Evolutionary conservation across 2,888 invertebrate species (phyloP).

Genomic region (Hirtodrosophila duncani): DNA sequence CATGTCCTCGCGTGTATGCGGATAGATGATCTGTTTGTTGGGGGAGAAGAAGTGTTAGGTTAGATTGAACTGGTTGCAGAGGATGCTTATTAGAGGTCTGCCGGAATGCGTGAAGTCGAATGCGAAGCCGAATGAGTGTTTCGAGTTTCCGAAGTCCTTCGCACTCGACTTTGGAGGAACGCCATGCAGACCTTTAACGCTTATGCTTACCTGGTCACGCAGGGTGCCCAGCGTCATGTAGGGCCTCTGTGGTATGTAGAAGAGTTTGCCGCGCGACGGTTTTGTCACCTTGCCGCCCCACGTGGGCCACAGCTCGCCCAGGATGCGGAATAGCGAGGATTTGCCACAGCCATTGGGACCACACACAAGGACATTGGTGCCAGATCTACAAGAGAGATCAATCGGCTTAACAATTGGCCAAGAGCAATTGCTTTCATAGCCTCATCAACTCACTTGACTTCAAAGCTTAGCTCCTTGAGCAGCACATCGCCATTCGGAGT

Average conservation of each 20-base stretch:
- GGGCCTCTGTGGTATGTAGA: slow-evolving; percentile 95
- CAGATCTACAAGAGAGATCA: slow-evolving; percentile 81
- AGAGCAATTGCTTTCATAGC: too few relatives aligned
- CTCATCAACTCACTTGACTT: slow-evolving; percentile 84
- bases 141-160: too few relatives aligned
- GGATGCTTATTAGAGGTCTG: not conserved
- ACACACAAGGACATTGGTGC: slow-evolving; percentile 97
- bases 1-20: slow-evolving; percentile 94
- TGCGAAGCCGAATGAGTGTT: not conserved
- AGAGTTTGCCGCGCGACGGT: slow-evolving; percentile 95
- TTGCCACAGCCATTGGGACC: slow-evolving; percentile 99
- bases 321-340: slow-evolving; percentile 95
- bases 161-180: too few relatives aligned
- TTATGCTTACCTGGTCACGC: slow-evolving; percentile 90
- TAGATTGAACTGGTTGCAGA: not conserved
- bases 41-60: slow-evolving; percentile 35
- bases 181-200: too few relatives aligned
- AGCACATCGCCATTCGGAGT: slow-evolving; percentile 98
- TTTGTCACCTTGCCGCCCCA: slow-evolving; percentile 96
- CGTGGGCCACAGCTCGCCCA: slow-evolving; percentile 98
- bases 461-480: slow-evolving; percentile 91
- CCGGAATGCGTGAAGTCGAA: too few relatives aligned
- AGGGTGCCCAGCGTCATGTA: slow-evolving; percentile 98
- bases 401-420: not conserved
- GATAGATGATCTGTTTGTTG: slow-evolving; percentile 87